Conservation (phyloP, 2,888 invertebrate species). For the Synanthedon formicaeformis region DNA sequence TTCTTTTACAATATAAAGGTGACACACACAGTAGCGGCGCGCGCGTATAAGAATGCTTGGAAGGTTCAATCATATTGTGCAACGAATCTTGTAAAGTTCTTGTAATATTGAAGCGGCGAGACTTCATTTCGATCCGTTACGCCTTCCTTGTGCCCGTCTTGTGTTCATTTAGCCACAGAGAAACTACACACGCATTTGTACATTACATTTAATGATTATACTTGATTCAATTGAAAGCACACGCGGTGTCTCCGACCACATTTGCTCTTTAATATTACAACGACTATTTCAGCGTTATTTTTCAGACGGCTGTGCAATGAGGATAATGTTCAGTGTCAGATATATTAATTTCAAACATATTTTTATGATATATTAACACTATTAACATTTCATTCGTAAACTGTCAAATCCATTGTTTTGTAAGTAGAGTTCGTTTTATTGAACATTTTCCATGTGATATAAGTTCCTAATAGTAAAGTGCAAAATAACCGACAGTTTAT, state of each 20-base stretch:
- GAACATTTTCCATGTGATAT: no score
- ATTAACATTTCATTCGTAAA: constrained; percentile 56
- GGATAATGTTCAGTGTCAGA: constrained; percentile 60
- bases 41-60: constrained; percentile 67
- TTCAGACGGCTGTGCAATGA: constrained; percentile 67
- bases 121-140: constrained; percentile 56
- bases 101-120: constrained; percentile 70
- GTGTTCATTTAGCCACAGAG: constrained; percentile 52
- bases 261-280: constrained; percentile 70
- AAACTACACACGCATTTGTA: constrained; percentile 57
- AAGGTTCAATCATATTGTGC: constrained; percentile 69
- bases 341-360: constrained; percentile 64
- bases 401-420: constrained; percentile 26
- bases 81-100: constrained; percentile 70
- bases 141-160: constrained; percentile 65
- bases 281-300: constrained; percentile 58
- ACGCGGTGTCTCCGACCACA: neutral
- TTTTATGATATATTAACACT: constrained; percentile 59
- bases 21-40: constrained; percentile 49
- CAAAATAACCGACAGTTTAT: constrained; percentile 44
- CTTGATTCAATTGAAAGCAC: neutral
- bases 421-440: no score
- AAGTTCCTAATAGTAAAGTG: neutral
- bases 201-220: neutral
- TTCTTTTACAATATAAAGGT: constrained; percentile 59